phyloP scores from a whole-genome alignment of 2,888 invertebrate species.

The Pachycephus smyrnensis region DNA sequence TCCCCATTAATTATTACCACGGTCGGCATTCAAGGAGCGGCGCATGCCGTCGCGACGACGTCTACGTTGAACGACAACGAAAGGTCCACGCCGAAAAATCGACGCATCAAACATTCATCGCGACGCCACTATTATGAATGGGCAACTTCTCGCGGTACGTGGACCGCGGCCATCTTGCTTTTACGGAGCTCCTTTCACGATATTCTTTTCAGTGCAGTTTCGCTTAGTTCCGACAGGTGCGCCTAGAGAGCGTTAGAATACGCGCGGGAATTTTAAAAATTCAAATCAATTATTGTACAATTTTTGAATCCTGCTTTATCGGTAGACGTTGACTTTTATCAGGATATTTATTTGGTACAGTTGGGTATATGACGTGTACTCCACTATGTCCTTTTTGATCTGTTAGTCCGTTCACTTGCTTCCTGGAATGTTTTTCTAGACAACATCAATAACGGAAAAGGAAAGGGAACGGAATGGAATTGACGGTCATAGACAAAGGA shows the following conservation, averaged over 20 bases:
- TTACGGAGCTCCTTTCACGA: not conserved
- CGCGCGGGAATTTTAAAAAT: not conserved
- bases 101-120: conserved; percentile 33
- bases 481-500: conserved; percentile 17
- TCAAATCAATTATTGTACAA: not conserved
- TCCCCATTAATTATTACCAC: conserved; percentile 47
- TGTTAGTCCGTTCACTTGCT: not conserved
- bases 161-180: not conserved
- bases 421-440: not conserved
- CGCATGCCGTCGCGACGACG: not conserved
- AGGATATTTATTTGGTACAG: not conserved
- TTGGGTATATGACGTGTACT: not conserved
- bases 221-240: not conserved
- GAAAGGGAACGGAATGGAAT: not conserved
- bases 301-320: not conserved
- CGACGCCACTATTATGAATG: conserved; percentile 28
- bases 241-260: not conserved
- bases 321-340: not conserved
- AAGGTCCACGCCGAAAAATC: conserved; percentile 45
- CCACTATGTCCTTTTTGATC: not conserved
- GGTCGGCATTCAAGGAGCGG: conserved; percentile 33
- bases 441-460: not conserved
- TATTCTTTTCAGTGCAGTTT: not conserved
- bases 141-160: conserved; percentile 8
- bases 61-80: conserved; percentile 39